Base-by-base conservation (phyloP, 2,797 vertebrate species). In the Otus scops region DNA sequence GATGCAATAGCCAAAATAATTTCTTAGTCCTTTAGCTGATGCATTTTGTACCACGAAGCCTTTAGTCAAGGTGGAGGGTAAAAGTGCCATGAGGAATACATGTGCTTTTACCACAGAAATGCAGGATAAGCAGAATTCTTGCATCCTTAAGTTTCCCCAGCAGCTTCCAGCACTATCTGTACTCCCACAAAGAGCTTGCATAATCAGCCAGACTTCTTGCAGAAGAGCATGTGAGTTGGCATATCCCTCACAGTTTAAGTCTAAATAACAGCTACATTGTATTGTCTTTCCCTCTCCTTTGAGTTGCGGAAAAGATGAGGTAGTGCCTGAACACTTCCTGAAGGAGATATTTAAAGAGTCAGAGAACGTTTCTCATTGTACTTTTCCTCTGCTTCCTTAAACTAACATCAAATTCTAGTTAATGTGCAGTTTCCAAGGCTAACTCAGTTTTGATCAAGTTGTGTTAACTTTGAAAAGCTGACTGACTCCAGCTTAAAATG, bases 401-500 rank as follows among this genome's bases (percentile, higher is more conserved):
- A 93, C 68, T 89, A 87, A 93, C 79, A 85, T 88, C 50, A 73
- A 45, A 93, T 97, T 83, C 79, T 75, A 84, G 89, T 93, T 96
- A 92, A 95, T 77, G 95, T 77, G 93, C 92, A 93, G 89, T 94
- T 96, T 92, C 88, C 87, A 69, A 91, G 70, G 89, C 93, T 92
- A 93, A 89, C 89, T 95, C 63, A 79, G 85, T 82, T 94, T 93
- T 82, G 82, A 93, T 85, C n/a, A 71, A 95, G 96, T 96, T 89
- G 45, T 93, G 87, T 89, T 96, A 95, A 94, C 67, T 79, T 69
- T 80, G 86, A 76, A 89, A 94, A 97, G 47, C 95, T 89, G 89
- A 88, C 94, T 95, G 89, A 94, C 95, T 93, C 74, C 76, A 89
- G 91, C 91, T 95, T 64, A 21, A 93, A 97, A 97, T 94, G 75